phyloP scores from a whole-genome alignment of 2,797 vertebrate species.

The Eupleurogrammus muticus region DNA sequence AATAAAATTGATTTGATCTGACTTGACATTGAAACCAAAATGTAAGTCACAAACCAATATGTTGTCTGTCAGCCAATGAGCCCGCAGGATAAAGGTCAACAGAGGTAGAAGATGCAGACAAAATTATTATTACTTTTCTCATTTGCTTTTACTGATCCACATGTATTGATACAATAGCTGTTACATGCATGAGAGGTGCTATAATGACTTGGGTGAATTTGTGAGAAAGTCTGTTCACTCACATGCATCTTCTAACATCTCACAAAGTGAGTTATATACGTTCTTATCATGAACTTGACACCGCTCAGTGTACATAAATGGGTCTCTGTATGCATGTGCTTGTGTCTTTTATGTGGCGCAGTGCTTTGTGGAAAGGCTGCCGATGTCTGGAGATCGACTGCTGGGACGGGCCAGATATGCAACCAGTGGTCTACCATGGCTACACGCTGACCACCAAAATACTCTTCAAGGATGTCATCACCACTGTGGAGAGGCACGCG shows the following conservation, averaged over 20 bases:
- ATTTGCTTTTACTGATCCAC: constrained; percentile 5
- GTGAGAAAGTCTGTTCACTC: background rate
- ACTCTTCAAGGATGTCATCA: constrained; percentile 87
- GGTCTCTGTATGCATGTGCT: background rate
- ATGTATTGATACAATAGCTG: background rate
- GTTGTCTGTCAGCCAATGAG: too few species aligned
- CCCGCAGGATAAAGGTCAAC: background rate
- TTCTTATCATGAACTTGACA: constrained; percentile 10
- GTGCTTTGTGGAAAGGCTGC: constrained; percentile 90
- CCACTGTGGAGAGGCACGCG: constrained; percentile 86
- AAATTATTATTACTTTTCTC: constrained; percentile 1
- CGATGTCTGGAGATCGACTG: constrained; percentile 94
- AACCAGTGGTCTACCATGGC: constrained; percentile 91
- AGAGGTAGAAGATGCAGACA: background rate
- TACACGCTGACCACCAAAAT: constrained; percentile 91
- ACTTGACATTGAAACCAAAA: too few species aligned
- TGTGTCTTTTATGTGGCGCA: constrained; percentile 58
- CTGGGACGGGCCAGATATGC: constrained; percentile 87
- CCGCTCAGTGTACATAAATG: constrained; percentile 1
- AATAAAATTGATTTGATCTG: too few species aligned
- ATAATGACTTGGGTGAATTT: background rate
- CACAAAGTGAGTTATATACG: constrained; percentile 10
- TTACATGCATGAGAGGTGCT: background rate
- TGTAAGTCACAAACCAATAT: too few species aligned
- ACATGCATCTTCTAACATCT: constrained; percentile 14